Conservation (phyloP, 2,113 vertebrate species). For the Phaethon lepturus region DNA sequence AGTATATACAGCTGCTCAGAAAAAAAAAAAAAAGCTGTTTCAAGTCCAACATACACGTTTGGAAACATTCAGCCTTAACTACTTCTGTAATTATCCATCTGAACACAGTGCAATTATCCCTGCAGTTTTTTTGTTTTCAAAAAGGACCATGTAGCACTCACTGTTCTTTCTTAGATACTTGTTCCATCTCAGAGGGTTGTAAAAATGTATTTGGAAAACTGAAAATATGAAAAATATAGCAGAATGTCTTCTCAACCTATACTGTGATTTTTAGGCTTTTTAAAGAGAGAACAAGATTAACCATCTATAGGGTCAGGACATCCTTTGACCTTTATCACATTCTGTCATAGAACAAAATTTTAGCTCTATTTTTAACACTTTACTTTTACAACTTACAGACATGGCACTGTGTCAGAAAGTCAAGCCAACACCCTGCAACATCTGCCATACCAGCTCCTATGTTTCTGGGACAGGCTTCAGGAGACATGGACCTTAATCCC, state of each 20-base stretch:
- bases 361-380: background rate
- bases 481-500: background rate
- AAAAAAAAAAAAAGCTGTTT: background rate
- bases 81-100: background rate
- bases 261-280: background rate
- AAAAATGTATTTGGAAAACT: background rate
- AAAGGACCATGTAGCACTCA: background rate
- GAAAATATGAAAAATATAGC: background rate
- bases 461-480: background rate
- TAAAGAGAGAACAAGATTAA: background rate
- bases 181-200: background rate
- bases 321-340: background rate
- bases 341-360: background rate
- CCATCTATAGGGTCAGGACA: fast-evolving
- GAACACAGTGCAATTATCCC: background rate
- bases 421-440: background rate
- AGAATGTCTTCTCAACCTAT: background rate
- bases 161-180: fast-evolving
- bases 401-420: background rate
- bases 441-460: background rate
- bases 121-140: background rate
- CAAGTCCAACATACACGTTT: background rate
- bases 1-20: background rate
- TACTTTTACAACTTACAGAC: background rate
- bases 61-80: background rate